Evolutionary conservation across 2,797 vertebrate species (phyloP), one percentile per base, ranked within the genome.

Genomic region (Silurus aristotelis): DNA sequence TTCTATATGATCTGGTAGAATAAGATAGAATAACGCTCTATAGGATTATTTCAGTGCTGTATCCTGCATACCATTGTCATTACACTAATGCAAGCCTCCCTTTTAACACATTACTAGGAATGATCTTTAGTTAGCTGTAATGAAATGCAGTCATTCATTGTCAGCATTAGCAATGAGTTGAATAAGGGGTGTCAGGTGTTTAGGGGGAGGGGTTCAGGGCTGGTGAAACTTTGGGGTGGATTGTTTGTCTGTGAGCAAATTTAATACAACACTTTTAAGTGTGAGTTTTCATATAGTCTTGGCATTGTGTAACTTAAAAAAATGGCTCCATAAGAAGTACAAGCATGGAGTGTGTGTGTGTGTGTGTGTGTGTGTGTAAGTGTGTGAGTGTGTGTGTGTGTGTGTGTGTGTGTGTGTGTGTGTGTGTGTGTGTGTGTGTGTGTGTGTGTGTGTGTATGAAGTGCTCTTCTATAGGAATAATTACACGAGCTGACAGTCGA

Each of bases 401-500:
- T 92, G 93, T 93, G 93, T 90, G 91, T 92, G 15, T 20, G 52
- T 27, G 15, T 20, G 52, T 27, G 15, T 20, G 52, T 27, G 70
- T 93, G 93, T 92, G 93, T 93, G 93, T 90, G 91, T 92, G 87
- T 91, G 90, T 73, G 22, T 55, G 46, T 8, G n/a, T 17, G n/a
- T 56, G 52, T 19, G 5, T 56, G 58, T 92, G 92, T 92, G 93
- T 93, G 93, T 90, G 91, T 92, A 88, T 91, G 90, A 91, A 84
- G 80, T 75, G 77, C 91, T 94, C 94, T 94, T 94, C 93, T 94
- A 87, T 89, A 72, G 86, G 89, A 91, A 93, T 95, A 95, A 95
- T 95, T 95, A 95, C 92, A 89, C 87, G 55, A 90, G 90, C 91
- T 95, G 94, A 94, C 94, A 94, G 94, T 91, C 89, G 86, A 93